Evolutionary conservation across 1,140 invertebrate genomes (phyloP).

Genomic region (Drosophila cardini): DNA sequence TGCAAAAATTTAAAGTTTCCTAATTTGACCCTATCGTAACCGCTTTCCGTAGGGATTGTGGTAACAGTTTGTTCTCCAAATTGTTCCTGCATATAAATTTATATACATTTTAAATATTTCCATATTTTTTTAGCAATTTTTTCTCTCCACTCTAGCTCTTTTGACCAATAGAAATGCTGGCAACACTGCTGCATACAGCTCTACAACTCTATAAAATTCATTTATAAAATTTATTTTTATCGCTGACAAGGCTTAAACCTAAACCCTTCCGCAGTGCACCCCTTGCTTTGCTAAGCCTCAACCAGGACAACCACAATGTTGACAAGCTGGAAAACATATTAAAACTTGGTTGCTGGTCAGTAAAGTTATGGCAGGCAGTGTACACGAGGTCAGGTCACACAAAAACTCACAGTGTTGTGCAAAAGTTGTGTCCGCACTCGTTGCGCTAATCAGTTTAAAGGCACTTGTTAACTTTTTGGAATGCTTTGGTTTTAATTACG

Average conservation of each 20-base stretch:
- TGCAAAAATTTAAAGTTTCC: too few species aligned
- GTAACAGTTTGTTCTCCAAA: too few species aligned
- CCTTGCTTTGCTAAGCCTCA: neutral
- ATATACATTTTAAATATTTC: too few species aligned
- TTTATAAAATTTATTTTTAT: slow-evolving; percentile 12
- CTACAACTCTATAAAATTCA: neutral
- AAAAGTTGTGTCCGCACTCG: slow-evolving; percentile 28
- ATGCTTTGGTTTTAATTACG: slow-evolving; percentile 83
- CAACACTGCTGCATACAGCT: too few species aligned
- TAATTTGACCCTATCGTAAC: too few species aligned
- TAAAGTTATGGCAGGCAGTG: slow-evolving; percentile 12
- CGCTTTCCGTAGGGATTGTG: too few species aligned
- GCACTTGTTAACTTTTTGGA: slow-evolving; percentile 76
- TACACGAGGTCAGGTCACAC: neutral
- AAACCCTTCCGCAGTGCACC: neutral
- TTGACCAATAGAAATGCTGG: too few species aligned
- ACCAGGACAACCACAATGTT: slow-evolving; percentile 20
- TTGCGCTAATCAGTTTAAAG: slow-evolving; percentile 78
- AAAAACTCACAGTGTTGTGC: neutral
- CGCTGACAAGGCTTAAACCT: slow-evolving; percentile 3
- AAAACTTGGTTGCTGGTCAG: slow-evolving; percentile 21
- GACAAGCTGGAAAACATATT: slow-evolving; percentile 33
- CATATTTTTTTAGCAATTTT: too few species aligned
- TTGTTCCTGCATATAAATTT: too few species aligned
- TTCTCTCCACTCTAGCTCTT: too few species aligned